Evolutionary conservation across 2,113 vertebrate species (phyloP).

Genomic region (Sisor rabdophorus): DNA sequence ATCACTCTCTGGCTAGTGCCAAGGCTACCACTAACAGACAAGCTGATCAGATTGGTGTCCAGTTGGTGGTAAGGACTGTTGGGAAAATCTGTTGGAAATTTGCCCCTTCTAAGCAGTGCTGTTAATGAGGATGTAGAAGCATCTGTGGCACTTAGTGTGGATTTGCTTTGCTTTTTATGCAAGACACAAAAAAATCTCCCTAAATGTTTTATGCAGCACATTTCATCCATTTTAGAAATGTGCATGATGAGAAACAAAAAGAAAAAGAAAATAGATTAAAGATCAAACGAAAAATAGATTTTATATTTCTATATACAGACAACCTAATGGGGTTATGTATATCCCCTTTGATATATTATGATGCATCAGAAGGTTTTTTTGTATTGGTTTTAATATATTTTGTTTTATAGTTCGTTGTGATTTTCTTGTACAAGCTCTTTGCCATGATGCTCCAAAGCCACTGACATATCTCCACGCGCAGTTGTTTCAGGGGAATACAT

Average conservation of each 20-base stretch:
- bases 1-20: not conserved
- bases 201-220: slow-evolving; percentile 8
- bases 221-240: not conserved
- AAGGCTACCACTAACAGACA: not conserved
- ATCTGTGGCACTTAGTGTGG: slow-evolving; percentile 11
- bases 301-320: no score
- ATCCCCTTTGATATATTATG: no score
- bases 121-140: slow-evolving; percentile 21
- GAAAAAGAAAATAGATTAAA: not conserved
- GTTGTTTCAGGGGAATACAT: no score
- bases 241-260: not conserved
- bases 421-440: no score
- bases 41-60: slow-evolving; percentile 20
- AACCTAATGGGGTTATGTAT: no score
- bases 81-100: slow-evolving; percentile 5
- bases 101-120: not conserved
- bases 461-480: no score
- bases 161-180: not conserved
- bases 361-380: no score
- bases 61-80: slow-evolving; percentile 1
- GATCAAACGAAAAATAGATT: no score
- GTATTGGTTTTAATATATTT: no score
- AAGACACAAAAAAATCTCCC: not conserved
- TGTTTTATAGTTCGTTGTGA: no score
- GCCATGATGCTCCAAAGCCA: no score